Conservation (phyloP, 2,113 vertebrate species). For the Sitta europaea region DNA sequence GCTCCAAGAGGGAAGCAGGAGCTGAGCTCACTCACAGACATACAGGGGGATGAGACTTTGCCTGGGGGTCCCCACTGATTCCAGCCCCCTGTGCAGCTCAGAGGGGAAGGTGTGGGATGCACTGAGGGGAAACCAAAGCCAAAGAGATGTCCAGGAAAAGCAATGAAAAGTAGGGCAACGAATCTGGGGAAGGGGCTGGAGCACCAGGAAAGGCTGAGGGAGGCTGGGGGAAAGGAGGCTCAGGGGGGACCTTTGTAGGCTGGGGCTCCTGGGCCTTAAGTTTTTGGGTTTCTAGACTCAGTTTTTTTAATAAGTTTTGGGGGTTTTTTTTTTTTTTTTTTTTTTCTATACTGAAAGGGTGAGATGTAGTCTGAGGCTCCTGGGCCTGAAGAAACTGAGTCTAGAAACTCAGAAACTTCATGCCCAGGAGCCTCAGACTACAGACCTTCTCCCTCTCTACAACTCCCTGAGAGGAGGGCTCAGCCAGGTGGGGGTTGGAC, state of each 20-base stretch:
- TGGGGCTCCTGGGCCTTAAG: too few species aligned
- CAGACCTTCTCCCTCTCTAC: too few species aligned
- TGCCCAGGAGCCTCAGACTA: too few species aligned
- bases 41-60: accelerated
- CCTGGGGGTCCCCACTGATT: accelerated
- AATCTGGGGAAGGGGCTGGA: not conserved
- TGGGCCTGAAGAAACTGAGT: too few species aligned
- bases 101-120: not conserved
- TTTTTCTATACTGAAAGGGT: too few species aligned
- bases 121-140: not conserved
- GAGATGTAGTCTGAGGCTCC: too few species aligned
- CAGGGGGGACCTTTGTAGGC: too few species aligned
- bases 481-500: not conserved
- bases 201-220: not conserved
- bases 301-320: too few species aligned
- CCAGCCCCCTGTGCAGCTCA: not conserved
- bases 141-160: not conserved
- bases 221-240: not conserved
- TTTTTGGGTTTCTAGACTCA: too few species aligned
- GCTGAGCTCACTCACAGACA: not conserved
- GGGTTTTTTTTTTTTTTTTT: too few species aligned
- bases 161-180: not conserved
- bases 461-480: not conserved
- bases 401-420: too few species aligned
- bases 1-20: accelerated